Evolutionary conservation across 1,140 invertebrate species (phyloP).

Genomic region (Neodiprion virginianus): DNA sequence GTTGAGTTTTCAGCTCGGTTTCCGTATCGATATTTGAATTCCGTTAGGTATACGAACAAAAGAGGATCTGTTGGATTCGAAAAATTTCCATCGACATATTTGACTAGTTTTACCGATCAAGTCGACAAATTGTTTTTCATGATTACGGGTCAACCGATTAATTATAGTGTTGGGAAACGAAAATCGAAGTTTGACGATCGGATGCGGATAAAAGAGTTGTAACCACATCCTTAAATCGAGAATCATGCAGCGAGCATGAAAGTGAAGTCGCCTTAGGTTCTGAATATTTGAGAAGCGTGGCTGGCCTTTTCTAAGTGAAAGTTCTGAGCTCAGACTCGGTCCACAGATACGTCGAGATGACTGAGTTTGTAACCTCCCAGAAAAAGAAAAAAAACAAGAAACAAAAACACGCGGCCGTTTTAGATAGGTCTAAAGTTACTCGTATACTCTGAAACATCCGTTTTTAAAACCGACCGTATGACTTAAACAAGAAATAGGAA

Average conservation of each 20-base stretch:
- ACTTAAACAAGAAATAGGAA: not conserved
- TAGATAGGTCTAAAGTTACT: not conserved
- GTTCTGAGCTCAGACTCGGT: not conserved
- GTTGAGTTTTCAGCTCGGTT: no score
- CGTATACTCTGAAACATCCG: not conserved
- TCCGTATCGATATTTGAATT: no score
- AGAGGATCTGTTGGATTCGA: no score
- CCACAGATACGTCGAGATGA: not conserved
- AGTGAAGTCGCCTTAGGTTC: not conserved
- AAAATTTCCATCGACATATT: no score
- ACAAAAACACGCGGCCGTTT: not conserved
- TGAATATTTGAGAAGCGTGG: conserved; percentile 5
- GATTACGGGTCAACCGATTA: no score
- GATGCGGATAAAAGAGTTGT: no score
- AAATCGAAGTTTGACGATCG: no score
- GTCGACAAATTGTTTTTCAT: no score
- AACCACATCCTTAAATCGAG: not conserved
- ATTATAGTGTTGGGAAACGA: no score
- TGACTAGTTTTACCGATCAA: no score
- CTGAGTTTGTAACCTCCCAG: not conserved
- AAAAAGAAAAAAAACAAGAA: not conserved
- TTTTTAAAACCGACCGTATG: not conserved
- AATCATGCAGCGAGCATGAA: not conserved
- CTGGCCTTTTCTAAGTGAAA: conserved; percentile 2
- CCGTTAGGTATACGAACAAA: no score